A percentile compares a stretch with the other conserved stretches of the same genome.
Conservation (phyloP, 1,140 invertebrate genomes). For the Cotesia typhae region DNA sequence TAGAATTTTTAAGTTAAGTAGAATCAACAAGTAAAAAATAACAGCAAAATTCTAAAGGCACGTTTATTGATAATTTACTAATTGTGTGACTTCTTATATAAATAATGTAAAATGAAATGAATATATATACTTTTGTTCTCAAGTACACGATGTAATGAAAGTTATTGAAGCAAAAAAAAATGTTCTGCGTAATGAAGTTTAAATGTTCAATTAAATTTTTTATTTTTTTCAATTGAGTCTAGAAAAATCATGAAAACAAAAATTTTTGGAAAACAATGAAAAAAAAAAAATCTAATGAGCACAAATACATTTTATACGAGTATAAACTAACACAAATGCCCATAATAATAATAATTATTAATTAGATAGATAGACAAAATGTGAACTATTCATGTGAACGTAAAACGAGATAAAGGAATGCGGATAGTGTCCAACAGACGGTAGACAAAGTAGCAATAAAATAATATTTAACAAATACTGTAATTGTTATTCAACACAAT, state of each 20-base stretch:
- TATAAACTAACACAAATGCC: not conserved
- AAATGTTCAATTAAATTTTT: too few relatives aligned
- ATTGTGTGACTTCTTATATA: too few relatives aligned
- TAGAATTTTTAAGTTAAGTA: too few relatives aligned
- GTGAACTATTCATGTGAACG: constrained; percentile 20
- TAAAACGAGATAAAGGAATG: constrained; percentile 31
- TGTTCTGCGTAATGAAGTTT: not conserved
- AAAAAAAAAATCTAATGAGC: not conserved
- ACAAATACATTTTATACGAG: not conserved
- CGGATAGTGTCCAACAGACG: constrained; percentile 33
- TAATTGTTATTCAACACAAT: not conserved
- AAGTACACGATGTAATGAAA: too few relatives aligned
- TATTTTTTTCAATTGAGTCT: too few relatives aligned
- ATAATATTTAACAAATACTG: constrained; percentile 15
- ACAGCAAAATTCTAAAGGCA: not conserved
- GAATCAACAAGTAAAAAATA: too few relatives aligned
- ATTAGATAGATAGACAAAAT: constrained; percentile 4
- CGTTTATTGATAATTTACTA: not conserved
- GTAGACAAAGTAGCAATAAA: constrained; percentile 19
- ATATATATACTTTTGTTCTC: too few relatives aligned
- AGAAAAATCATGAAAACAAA: too few relatives aligned
- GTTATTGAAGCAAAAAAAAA: not conserved
- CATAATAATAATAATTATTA: constrained; percentile 18
- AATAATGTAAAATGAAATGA: too few relatives aligned
- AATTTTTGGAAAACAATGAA: not conserved